phyloP scores from a whole-genome alignment of 2,888 invertebrate species.

The Tenthredo scrophulariae region DNA sequence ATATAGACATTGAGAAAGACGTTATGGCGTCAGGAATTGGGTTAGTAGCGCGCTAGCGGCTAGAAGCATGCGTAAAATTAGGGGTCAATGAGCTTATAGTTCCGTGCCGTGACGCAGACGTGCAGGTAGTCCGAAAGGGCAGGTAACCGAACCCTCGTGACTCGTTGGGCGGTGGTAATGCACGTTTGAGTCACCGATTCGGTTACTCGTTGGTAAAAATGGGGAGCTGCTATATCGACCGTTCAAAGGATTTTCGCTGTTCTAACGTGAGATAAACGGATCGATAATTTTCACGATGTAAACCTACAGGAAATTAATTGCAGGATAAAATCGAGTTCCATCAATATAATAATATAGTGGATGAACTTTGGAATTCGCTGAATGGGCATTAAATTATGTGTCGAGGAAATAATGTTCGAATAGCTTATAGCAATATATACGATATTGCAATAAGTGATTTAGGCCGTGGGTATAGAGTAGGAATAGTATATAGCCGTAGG shows the following conservation, averaged over 20 bases:
- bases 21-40: constrained; percentile 62
- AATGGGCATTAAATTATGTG: not conserved
- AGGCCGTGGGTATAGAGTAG: not conserved
- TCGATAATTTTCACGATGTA: not conserved
- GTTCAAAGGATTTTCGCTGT: not conserved
- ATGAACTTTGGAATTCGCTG: not conserved
- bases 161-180: not conserved
- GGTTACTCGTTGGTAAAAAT: not conserved
- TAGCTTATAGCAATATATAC: not conserved
- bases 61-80: constrained; percentile 73
- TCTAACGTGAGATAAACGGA: not conserved
- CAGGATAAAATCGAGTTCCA: not conserved
- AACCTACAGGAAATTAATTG: not conserved
- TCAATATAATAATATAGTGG: not conserved
- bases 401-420: not conserved
- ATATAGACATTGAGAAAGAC: constrained; percentile 17
- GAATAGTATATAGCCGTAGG: not conserved
- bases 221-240: not conserved
- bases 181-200: not conserved
- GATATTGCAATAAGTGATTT: constrained; percentile 23
- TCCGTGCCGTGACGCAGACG: not conserved
- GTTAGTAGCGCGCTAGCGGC: constrained; percentile 72
- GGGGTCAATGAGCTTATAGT: constrained; percentile 72
- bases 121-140: constrained; percentile 13
- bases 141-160: not conserved